A percentile compares a stretch with the other conserved stretches of the same genome.
Evolutionary conservation across 2,888 invertebrate species (phyloP).

Genomic region (Rhodophaea formosa): DNA sequence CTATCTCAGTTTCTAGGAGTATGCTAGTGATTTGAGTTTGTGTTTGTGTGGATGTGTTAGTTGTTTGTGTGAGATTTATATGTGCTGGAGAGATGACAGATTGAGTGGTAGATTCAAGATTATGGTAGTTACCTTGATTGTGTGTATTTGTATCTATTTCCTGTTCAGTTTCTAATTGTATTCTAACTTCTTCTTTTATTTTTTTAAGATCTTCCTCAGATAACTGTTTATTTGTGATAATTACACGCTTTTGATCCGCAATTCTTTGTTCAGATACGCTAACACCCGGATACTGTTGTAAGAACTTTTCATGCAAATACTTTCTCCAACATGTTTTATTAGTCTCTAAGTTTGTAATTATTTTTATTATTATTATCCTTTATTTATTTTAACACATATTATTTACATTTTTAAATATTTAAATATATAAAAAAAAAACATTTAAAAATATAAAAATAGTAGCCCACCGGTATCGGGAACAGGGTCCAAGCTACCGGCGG

Average conservation of each 20-base stretch:
- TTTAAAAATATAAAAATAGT: too few species aligned
- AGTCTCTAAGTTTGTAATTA: conserved; percentile 24
- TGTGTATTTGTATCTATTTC: not conserved
- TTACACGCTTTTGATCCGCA: conserved; percentile 29
- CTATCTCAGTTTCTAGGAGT: not conserved
- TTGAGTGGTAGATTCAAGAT: not conserved
- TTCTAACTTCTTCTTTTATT: conserved; percentile 5
- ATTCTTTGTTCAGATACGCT: conserved; percentile 27
- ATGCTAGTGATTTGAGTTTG: not conserved
- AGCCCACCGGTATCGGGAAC: too few species aligned
- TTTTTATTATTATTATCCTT: too few species aligned
- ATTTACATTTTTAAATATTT: too few species aligned
- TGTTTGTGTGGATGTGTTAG: not conserved
- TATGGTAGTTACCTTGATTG: too few species aligned
- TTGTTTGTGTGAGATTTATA: not conserved
- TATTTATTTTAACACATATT: too few species aligned
- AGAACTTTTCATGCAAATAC: conserved; percentile 24
- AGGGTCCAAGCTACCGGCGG: too few species aligned
- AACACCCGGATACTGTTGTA: conserved; percentile 23
- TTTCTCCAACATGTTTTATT: conserved; percentile 21
- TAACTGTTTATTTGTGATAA: conserved; percentile 26
- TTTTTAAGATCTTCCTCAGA: not conserved
- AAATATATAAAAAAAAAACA: too few species aligned
- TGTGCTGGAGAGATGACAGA: not conserved
- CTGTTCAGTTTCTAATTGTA: not conserved